Percentiles rank a stretch among this genome's conserved stretches.
Conservation (phyloP, 2,888 invertebrate species). For the Glomeris marginata region DNA sequence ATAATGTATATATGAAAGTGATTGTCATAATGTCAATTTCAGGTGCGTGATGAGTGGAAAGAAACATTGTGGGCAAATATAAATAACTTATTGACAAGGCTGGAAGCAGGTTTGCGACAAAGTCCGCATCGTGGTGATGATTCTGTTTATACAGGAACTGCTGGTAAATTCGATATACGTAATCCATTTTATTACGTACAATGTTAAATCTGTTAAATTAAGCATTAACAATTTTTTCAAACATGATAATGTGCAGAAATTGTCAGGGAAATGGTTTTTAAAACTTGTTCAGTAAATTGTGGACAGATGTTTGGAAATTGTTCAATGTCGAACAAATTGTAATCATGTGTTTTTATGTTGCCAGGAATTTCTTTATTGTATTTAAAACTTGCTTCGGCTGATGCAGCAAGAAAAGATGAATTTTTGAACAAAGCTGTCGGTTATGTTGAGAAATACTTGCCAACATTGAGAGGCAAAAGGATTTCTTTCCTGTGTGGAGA, state of each 20-base stretch:
- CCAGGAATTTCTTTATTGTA: conserved; percentile 47
- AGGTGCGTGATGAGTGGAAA: conserved; percentile 1
- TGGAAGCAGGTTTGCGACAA: conserved; percentile 10
- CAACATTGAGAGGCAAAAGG: conserved; percentile 33
- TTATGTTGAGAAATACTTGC: conserved; percentile 23
- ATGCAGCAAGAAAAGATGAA: conserved; percentile 18
- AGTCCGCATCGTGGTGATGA: conserved; percentile 34
- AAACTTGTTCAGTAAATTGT: no score
- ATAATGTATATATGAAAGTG: not conserved
- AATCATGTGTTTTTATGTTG: conserved; percentile 7
- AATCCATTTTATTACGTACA: no score
- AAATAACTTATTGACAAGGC: not conserved
- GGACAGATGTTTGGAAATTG: no score
- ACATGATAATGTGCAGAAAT: no score
- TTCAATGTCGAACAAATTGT: no score
- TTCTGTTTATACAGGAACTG: conserved; percentile 58
- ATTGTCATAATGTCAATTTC: not conserved
- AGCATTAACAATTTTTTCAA: no score
- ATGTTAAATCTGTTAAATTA: no score
- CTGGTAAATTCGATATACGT: conserved; percentile 33
- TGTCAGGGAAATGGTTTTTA: no score
- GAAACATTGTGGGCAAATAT: conserved; percentile 4
- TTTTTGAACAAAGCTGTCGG: conserved; percentile 33
- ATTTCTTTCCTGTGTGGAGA: conserved; percentile 54
- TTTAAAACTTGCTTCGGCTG: conserved; percentile 33